These are phyloP conservation scores for Subacronicta megacephala DNA, from an alignment of 2,888 invertebrate species.

Conservation along the genomic window DNA sequence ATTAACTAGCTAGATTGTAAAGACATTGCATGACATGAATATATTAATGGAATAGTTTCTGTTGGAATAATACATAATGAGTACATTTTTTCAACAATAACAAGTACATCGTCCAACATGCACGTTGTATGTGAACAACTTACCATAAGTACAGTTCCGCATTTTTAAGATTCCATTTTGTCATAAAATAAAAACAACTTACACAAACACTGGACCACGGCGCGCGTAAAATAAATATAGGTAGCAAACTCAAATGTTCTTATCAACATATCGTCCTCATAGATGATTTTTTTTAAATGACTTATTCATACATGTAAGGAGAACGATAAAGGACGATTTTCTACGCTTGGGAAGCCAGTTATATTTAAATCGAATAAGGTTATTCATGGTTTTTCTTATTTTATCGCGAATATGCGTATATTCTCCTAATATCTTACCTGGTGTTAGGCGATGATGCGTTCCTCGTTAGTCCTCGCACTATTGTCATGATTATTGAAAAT, in stretches of 20 bases:
- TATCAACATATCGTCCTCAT: conserved; percentile 13
- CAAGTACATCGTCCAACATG: conserved; percentile 11
- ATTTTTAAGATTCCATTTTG: conserved; percentile 30
- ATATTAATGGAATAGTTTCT: not conserved
- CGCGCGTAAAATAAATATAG: conserved; percentile 8
- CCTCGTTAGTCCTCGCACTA: too few species aligned
- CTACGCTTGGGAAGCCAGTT: too few species aligned
- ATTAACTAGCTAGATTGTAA: too few species aligned
- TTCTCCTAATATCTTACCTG: too few species aligned
- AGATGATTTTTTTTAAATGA: not conserved
- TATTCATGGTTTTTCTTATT: too few species aligned
- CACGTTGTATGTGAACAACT: conserved; percentile 3
- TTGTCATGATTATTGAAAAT: too few species aligned
- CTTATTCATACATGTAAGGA: too few species aligned
- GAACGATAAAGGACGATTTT: too few species aligned
- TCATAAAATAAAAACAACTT: conserved; percentile 28
- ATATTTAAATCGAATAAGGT: too few species aligned
- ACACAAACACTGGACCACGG: conserved; percentile 14
- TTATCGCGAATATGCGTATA: too few species aligned
- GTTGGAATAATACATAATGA: not conserved
- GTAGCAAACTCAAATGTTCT: conserved; percentile 18
- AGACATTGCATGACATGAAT: too few species aligned
- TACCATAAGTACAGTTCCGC: conserved; percentile 34
- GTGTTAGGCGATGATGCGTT: too few species aligned
- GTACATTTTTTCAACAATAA: conserved; percentile 2